Conservation (phyloP, 2,113 vertebrate species). For the Catagonus wagneri region DNA sequence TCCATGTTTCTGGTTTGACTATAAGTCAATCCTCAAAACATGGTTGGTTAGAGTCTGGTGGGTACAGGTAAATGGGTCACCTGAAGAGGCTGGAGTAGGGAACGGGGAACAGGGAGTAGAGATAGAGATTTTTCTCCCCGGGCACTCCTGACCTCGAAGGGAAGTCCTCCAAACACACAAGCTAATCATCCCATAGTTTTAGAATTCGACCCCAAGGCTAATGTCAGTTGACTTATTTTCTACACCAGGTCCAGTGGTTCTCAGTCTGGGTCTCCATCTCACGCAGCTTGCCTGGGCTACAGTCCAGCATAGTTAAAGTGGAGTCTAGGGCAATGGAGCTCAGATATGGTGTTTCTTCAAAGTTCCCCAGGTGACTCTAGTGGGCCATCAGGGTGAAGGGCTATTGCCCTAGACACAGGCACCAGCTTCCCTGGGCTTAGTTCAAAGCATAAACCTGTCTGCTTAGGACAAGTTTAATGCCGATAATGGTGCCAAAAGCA, state of each 20-base stretch:
- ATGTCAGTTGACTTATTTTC: background rate
- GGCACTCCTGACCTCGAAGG: background rate
- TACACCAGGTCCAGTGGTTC: background rate
- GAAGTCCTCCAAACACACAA: background rate
- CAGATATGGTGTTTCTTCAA: background rate
- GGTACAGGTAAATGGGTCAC: background rate
- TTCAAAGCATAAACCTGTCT: background rate
- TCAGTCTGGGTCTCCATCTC: background rate
- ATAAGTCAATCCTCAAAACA: background rate
- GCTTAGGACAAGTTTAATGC: conserved; percentile 10
- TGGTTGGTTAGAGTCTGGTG: background rate
- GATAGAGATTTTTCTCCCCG: background rate
- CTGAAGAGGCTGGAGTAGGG: background rate
- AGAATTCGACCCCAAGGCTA: background rate
- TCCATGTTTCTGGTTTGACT: background rate
- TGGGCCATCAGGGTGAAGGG: background rate
- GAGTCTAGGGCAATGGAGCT: background rate
- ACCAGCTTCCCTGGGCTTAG: background rate
- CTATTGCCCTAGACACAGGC: background rate
- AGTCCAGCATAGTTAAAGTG: background rate
- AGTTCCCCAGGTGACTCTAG: background rate
- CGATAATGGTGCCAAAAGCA: background rate
- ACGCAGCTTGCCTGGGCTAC: background rate
- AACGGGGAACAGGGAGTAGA: background rate
- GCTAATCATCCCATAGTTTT: background rate